Base-by-base conservation (phyloP, 2,797 vertebrate genomes). In the Helicolenus hilgendorfi region DNA sequence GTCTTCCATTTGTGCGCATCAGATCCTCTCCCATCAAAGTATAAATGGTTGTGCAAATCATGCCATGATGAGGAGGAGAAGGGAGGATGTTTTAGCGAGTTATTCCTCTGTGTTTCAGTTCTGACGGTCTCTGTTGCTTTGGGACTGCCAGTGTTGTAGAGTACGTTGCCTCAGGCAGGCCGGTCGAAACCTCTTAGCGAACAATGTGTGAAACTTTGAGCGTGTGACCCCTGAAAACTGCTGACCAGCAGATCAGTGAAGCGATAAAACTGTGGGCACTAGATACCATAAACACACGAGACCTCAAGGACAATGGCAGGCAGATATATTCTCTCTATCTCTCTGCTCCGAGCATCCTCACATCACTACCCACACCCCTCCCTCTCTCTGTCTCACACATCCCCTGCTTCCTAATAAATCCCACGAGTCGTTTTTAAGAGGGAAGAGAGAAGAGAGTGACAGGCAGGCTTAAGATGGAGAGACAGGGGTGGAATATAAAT, bases 231-330 rank as follows among this genome's bases (percentile, higher is more conserved):
- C 72, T 83, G 79, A 92, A 95, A 95, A 92, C 41, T 64, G 91
- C 94, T 91, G 91, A 93, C 82, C 73, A 79, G 89, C 80, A 69
- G 87, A 93, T 91, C 86, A 68, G 70, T 76, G 89, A 89, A 85
- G 93, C 84, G 8, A 88, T 89, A 92, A 95, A 94, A 95, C 84
- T 88, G 65, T 68, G 64, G 71, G 77, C 92, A 86, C 63, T 33
- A 64, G 83, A 86, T 84, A 76, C 71, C 80, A 79, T 63, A 87
- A 92, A 94, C 91, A 93, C 73, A 89, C 6, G 0, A 79, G 79
- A 81, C 87, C 95, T 94, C 88, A 90, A 94, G 94, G 94, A 93
- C 91, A 89, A 79, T 81, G 69, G 88, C 9, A 26, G 65, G 89
- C 15, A 26, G 72, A 84, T 79, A 77, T 74, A 69, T 53, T 41